Evolutionary conservation across 2,888 invertebrate species (phyloP), one percentile per base, ranked within the genome.

Genomic region (Troides oblongomaculatus): DNA sequence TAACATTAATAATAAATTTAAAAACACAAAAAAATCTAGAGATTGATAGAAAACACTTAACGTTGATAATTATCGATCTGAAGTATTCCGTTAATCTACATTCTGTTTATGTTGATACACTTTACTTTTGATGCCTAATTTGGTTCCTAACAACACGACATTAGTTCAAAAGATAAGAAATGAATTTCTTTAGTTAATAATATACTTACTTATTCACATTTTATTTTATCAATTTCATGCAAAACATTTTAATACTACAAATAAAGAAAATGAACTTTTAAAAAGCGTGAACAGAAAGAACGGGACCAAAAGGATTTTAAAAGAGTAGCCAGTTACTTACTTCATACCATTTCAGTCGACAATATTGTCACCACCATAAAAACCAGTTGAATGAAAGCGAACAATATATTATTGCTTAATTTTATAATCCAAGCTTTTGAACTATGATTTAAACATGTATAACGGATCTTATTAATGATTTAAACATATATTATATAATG

Each of bases 181-280:
- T 50, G 46, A 46, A 60, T 61, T n/a, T 36, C 18, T 53, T 50
- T 50, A 46, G n/a, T 21, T 43, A 62, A 62, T 12, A 43, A 62
- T 21, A 43, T 43, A 62, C 39, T 17, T n/a, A 61, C 7, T 50
- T n/a, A 17, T 23, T 10, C 46, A 50, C 10, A 62, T 23, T 50
- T 50, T 21, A 25, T 46, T 12, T 63, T 66, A 72, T 50, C 21
- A 68, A 62, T 73, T 70, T 59, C 71, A 71, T 70, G 67, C 23
- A 71, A 57, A 57, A 62, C 72, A 73, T 74, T 70, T 50, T 67
- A 57, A 65, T 59, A 65, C 25, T 59, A 57, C 36, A 59, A 53
- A 46, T 5, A 57, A 46, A 10, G 21, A 46, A 36, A 50, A 59
- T 21, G 12, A 25, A 61, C 64, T 56, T 53, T 61, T 25, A 60